Evolutionary conservation across 2,888 invertebrate species (phyloP), one percentile per base, ranked within the genome.

Genomic region (Ennomos fuscantarius): DNA sequence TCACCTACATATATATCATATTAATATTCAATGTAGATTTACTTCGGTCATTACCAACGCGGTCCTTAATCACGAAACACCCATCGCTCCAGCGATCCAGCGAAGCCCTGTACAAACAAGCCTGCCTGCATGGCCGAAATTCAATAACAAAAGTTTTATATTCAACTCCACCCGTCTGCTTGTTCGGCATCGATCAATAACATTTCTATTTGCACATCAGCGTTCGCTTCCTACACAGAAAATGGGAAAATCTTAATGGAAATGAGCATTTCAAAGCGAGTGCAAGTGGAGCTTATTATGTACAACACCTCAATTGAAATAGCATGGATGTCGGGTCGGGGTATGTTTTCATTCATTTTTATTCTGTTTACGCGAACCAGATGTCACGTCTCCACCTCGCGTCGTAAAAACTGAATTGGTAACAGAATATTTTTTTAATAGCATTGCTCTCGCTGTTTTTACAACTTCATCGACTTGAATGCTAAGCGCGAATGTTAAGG

Each of bases 401-500:
- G 69, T 87, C 88, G 82, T 87, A 87, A 89, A 88, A 87, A 82
- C 81, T 76, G 76, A 82, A 85, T 84, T 81, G 80, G 76, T 84
- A 82, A 82, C 76, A 81, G 78, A 84, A 84, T 83, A 82, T 84
- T 76, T 79, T 78, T 80, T 78, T 76, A 79, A 82, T 72, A 72
- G 66, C 68, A 60, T 63, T 69, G 74, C 70, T 64, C 70, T 71
- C 55, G 66, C 73, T 69, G 73, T 69, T 79, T 79, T 78, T 74
- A 76, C 66, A 71, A 66, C 70, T 66, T 66, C 65, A 69, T 72
- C 68, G 66, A 69, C 70, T 55, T 68, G 24, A 72, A 69, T 63
- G 58, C 47, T 52, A 47, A 56, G 63, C 55, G 41, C 34, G 44
- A 35, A 58, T 49, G 45, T 41, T 31, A 59, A 62, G 63, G 67